phyloP scores from a whole-genome alignment of 2,113 vertebrate genomes.

The Mugil cephalus region DNA sequence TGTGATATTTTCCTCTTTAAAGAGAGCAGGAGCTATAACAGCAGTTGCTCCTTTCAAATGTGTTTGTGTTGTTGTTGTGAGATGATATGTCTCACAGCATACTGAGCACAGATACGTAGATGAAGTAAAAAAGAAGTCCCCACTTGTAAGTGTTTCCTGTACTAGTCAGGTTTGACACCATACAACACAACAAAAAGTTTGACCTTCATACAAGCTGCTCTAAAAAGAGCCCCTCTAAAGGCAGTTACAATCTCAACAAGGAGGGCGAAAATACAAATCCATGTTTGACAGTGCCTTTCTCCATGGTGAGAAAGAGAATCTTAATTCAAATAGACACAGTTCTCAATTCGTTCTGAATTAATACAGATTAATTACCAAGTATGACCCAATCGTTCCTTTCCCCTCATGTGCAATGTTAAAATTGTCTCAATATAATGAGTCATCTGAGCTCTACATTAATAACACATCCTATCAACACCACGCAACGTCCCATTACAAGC shows the following conservation, averaged over 20 bases:
- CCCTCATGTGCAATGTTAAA: not conserved
- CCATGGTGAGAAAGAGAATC: not conserved
- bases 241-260: not conserved
- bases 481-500: conserved; percentile 19
- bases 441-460: conserved; percentile 1
- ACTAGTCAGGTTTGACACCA: not conserved
- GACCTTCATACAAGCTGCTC: conserved; percentile 3
- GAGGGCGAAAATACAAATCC: not conserved
- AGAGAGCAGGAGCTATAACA: too few relatives aligned
- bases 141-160: not conserved
- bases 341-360: not conserved
- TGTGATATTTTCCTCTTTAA: too few relatives aligned
- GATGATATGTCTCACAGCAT: too few relatives aligned
- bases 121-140: not conserved
- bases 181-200: not conserved
- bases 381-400: not conserved
- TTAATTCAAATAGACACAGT: not conserved
- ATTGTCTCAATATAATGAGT: not conserved
- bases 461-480: conserved; percentile 2
- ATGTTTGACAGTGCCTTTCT: not conserved
- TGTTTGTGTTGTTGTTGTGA: too few relatives aligned
- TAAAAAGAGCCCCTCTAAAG: not conserved
- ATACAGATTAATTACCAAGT: conserved; percentile 9
- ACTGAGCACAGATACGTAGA: too few relatives aligned
- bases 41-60: too few relatives aligned